Percentiles rank a stretch among this genome's conserved stretches.
Evolutionary conservation across 2,888 invertebrate species (phyloP).

Genomic region (Agrotis clavis): DNA sequence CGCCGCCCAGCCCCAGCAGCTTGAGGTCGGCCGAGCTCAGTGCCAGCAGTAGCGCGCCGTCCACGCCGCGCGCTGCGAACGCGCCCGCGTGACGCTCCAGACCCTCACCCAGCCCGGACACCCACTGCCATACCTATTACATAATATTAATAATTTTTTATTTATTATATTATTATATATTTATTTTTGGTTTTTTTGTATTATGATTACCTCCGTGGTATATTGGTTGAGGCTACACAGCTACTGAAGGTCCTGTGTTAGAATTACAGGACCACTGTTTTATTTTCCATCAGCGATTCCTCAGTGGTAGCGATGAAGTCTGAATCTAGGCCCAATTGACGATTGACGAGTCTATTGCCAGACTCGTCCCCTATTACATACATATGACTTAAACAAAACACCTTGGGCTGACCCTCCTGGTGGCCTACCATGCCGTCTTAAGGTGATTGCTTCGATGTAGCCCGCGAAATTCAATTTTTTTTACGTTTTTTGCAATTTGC

Average conservation of each 20-base stretch:
- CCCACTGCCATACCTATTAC: constrained; percentile 97
- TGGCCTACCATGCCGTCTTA: too few species aligned
- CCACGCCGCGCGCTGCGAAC: constrained; percentile 97
- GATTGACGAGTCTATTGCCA: too few species aligned
- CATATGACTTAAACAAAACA: background rate
- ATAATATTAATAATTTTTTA: too few species aligned
- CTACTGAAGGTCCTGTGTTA: too few species aligned
- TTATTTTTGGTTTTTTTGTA: too few species aligned
- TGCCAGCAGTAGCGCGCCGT: constrained; percentile 96
- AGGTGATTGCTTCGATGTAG: too few species aligned
- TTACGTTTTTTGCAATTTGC: too few species aligned
- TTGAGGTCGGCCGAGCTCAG: constrained; percentile 98
- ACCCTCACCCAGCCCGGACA: constrained; percentile 95
- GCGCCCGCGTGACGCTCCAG: constrained; percentile 97
- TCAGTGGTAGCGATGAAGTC: background rate
- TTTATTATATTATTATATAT: too few species aligned
- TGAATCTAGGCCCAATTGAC: background rate
- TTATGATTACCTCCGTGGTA: background rate
- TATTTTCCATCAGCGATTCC: background rate
- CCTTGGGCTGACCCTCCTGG: background rate
- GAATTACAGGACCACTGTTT: too few species aligned
- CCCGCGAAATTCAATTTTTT: too few species aligned
- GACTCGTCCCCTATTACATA: background rate
- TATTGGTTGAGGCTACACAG: too few species aligned
- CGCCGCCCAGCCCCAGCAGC: constrained; percentile 95